Evolutionary conservation across 1,140 invertebrate genomes (phyloP), one percentile per base, ranked within the genome.

Genomic region (Drosophila carrolli): DNA sequence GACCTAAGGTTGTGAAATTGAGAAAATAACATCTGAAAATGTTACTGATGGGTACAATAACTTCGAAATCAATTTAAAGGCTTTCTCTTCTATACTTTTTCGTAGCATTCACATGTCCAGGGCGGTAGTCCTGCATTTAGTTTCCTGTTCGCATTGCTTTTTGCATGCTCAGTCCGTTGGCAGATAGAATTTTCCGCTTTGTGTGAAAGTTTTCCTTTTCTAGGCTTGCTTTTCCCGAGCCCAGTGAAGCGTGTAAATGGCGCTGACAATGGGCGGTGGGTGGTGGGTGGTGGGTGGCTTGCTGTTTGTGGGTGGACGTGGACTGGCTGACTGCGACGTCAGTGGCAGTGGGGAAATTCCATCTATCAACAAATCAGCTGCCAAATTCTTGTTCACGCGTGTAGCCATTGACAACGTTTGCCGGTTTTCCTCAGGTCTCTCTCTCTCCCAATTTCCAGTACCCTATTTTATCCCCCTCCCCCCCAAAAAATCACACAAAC

Each of bases 321-420:
- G 35, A 32, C 9, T 16, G 10, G 35, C n/a, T 14, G 44, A 58
- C 14, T 23, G 6, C 16, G 7, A 51, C 61, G 60, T 46, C 59
- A 41, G 55, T 51, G 10, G 53, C 62, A 65, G 62, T 71, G 59
- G 66, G 43, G 54, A 79, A 74, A 83, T 74, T 86, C 79, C 67
- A 83, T 88, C 83, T 86, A 86, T 88, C 83, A 86, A 86, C 83
- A 86, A 86, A 86, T 86, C 83, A 86, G 83, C 83, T 86, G 75
- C 83, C 83, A 83, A 86, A 86, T 86, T 86, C 83, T 79, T 88
- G 76, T 80, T 82, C 79, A 80, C 83, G 83, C 79, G 75, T 79
- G 84, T 86, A 80, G 79, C 83, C 83, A 81, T 80, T 88, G 83
- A 86, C 83, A 86, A 77, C 74, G 78, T 59, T 54, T 50, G 65